phyloP scores from a whole-genome alignment of 1,140 invertebrate species.

The Mycetomoellerius zeteki region DNA sequence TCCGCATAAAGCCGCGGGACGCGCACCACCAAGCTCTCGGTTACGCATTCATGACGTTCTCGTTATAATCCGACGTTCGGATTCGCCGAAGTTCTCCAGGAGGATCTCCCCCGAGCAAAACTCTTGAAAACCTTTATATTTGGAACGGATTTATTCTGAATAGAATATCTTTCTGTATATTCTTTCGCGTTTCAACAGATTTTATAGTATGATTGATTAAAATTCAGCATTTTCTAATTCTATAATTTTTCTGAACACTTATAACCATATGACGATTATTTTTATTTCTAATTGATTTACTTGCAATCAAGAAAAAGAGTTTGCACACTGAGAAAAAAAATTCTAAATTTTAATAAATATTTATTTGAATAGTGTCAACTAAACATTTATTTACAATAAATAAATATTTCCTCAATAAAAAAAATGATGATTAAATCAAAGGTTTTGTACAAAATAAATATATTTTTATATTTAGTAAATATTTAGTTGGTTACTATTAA shows the following conservation, averaged over 20 bases:
- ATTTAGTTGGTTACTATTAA: no score
- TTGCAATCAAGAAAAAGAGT: neutral
- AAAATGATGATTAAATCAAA: no score
- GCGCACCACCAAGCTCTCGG: constrained; percentile 61
- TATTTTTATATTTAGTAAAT: no score
- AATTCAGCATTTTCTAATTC: neutral
- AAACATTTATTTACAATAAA: no score
- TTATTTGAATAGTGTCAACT: no score
- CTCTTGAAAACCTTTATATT: constrained; percentile 28
- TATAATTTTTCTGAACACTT: neutral
- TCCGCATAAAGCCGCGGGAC: constrained; percentile 74
- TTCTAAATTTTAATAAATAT: no score
- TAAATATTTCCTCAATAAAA: no score
- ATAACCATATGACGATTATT: neutral
- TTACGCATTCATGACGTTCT: constrained; percentile 82
- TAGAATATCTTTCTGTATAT: neutral
- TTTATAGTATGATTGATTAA: neutral
- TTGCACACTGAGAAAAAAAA: no score
- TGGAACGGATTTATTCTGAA: neutral
- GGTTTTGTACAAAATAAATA: no score
- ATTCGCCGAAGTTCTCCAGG: neutral
- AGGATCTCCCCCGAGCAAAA: neutral
- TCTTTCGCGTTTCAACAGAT: neutral
- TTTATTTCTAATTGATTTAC: neutral
- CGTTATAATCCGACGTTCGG: constrained; percentile 75